Evolutionary conservation across 1,140 invertebrate genomes (phyloP).

Genomic region (Tyrophagus putrescentiae): DNA sequence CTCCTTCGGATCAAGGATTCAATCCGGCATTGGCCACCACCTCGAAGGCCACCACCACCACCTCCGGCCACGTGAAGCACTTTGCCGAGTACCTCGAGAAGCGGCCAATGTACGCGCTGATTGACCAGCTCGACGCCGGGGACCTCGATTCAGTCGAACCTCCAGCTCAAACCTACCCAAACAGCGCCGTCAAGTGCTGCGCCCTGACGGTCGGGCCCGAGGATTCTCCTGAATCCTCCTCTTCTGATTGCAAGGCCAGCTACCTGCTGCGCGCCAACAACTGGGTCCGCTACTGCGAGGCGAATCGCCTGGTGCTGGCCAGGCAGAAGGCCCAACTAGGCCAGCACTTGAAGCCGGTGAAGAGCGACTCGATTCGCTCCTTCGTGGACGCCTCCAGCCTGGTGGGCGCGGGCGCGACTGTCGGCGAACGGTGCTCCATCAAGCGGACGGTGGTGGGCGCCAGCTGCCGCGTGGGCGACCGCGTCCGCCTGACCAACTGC

Average conservation of each 20-base stretch:
- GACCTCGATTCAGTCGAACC: constrained; percentile 47
- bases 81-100: constrained; percentile 27
- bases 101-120: neutral
- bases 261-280: constrained; percentile 66
- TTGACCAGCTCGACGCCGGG: constrained; percentile 40
- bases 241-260: too few species aligned
- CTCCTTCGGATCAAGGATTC: constrained; percentile 10
- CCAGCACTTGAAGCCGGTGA: neutral
- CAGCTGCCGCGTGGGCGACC: constrained; percentile 55
- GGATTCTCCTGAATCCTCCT: too few species aligned
- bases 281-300: constrained; percentile 57
- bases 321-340: neutral
- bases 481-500: constrained; percentile 61
- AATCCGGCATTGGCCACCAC: too few species aligned
- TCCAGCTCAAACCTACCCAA: constrained; percentile 50
- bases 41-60: neutral
- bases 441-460: constrained; percentile 57
- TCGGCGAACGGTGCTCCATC: constrained; percentile 67
- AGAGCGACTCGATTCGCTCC: constrained; percentile 9
- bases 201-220: constrained; percentile 50
- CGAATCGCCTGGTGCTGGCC: constrained; percentile 51
- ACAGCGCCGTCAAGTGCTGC: constrained; percentile 61
- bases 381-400: constrained; percentile 46
- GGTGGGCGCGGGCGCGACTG: constrained; percentile 51
- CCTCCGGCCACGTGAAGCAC: neutral